phyloP scores from a whole-genome alignment of 2,888 invertebrate genomes.

The Pelosia muscerda region DNA sequence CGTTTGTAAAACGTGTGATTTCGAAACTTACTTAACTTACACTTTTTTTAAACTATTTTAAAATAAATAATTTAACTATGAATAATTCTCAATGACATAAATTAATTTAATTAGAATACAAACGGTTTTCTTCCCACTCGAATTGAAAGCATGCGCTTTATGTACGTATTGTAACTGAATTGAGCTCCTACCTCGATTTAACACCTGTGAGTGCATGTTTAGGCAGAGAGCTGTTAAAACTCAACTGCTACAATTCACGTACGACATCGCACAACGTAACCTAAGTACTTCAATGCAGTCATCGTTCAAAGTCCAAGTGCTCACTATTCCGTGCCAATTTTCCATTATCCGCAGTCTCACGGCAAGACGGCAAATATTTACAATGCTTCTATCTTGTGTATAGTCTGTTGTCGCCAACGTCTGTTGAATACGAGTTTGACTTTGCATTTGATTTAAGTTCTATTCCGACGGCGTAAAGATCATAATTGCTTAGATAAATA shows the following conservation, averaged over 20 bases:
- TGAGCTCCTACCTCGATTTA: not conserved
- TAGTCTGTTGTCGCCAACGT: constrained; percentile 64
- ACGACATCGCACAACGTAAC: constrained; percentile 27
- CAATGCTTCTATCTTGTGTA: constrained; percentile 59
- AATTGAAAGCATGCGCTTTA: too few relatives aligned
- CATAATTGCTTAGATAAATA: constrained; percentile 43
- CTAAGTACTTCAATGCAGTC: constrained; percentile 53
- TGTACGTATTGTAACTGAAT: not conserved
- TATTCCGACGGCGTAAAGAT: constrained; percentile 45
- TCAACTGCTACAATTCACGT: not conserved
- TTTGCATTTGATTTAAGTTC: constrained; percentile 43
- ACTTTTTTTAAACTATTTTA: too few relatives aligned
- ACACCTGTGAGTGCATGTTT: not conserved
- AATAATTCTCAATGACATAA: too few relatives aligned
- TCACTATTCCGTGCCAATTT: constrained; percentile 72
- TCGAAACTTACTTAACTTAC: too few relatives aligned
- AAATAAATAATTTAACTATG: too few relatives aligned
- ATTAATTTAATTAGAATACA: too few relatives aligned
- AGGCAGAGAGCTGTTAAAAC: not conserved
- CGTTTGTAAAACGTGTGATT: too few relatives aligned
- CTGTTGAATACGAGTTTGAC: constrained; percentile 62
- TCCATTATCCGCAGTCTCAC: constrained; percentile 69
- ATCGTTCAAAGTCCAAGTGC: constrained; percentile 70
- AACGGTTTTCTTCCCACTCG: too few relatives aligned
- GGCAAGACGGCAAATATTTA: constrained; percentile 61